Conservation (phyloP, 2,888 invertebrate species). For the Eledone cirrhosa region DNA sequence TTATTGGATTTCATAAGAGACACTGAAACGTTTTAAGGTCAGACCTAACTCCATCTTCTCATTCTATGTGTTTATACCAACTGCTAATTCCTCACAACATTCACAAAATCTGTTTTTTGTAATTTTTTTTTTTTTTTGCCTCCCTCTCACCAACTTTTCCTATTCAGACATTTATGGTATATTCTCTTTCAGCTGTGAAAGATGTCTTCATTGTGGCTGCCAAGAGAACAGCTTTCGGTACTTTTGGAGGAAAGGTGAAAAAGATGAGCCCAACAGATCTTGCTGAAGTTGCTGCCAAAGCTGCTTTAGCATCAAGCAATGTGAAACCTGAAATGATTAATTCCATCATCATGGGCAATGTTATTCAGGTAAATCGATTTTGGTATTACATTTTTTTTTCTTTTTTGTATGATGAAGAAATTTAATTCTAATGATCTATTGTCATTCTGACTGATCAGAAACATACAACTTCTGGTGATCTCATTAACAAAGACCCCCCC, state of each 20-base stretch:
- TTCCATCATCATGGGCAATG: conserved; percentile 89
- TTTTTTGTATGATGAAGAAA: too few relatives aligned
- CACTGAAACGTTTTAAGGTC: too few relatives aligned
- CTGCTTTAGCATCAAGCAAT: conserved; percentile 64
- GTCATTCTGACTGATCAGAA: too few relatives aligned
- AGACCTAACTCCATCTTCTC: too few relatives aligned
- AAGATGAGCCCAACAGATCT: conserved; percentile 71
- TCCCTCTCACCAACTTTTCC: too few relatives aligned
- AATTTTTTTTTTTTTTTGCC: neutral
- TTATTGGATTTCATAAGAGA: too few relatives aligned
- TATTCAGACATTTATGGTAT: conserved; percentile 15
- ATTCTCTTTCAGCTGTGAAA: conserved; percentile 48
- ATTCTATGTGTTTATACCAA: neutral
- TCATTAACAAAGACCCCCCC: too few relatives aligned
- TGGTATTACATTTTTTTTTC: too few relatives aligned
- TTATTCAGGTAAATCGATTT: conserved; percentile 74
- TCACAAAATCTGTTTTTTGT: neutral
- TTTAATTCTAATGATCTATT: too few relatives aligned
- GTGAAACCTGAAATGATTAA: conserved; percentile 87
- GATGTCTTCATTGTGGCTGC: conserved; percentile 79
- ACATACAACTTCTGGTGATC: too few relatives aligned
- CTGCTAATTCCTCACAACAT: neutral
- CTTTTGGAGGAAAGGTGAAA: conserved; percentile 79
- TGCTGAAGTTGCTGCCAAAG: conserved; percentile 74
- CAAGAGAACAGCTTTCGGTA: conserved; percentile 95